Conservation (phyloP, 2,888 invertebrate genomes). For the Chloroclystis v-ata region DNA sequence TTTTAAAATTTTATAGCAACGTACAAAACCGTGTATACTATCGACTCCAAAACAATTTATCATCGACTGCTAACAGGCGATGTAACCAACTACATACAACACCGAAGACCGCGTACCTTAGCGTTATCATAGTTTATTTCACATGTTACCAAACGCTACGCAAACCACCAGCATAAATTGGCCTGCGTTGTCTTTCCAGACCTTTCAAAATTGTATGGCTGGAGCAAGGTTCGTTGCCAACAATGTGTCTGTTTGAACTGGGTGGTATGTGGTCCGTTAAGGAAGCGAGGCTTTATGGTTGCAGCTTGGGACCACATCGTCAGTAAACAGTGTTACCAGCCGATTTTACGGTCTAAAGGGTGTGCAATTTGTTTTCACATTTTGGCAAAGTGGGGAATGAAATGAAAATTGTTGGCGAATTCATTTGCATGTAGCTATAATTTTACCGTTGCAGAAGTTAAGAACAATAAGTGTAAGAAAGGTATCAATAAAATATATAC, state of each 20-base stretch:
- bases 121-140: constrained; percentile 67
- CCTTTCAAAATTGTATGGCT: constrained; percentile 22
- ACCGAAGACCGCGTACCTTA: constrained; percentile 54
- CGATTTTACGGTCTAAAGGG: constrained; percentile 45
- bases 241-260: constrained; percentile 40
- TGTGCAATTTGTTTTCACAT: background rate
- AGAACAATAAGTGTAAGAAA: background rate
- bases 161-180: constrained; percentile 35
- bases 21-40: background rate
- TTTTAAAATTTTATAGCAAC: background rate
- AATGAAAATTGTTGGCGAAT: no score
- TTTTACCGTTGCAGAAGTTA: background rate
- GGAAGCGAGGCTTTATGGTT: constrained; percentile 66
- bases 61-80: constrained; percentile 14
- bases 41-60: background rate
- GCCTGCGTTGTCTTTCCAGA: constrained; percentile 30
- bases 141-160: constrained; percentile 59
- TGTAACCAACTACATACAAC: constrained; percentile 37
- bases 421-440: background rate
- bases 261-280: constrained; percentile 47
- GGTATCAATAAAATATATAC: no score
- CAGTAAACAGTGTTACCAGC: constrained; percentile 45
- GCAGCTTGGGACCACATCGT: constrained; percentile 56
- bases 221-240: constrained; percentile 25
- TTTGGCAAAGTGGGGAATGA: background rate